These are phyloP conservation scores for Eurosta solidaginis DNA, from an alignment of 1,140 invertebrate genomes.

Conservation along the genomic window DNA sequence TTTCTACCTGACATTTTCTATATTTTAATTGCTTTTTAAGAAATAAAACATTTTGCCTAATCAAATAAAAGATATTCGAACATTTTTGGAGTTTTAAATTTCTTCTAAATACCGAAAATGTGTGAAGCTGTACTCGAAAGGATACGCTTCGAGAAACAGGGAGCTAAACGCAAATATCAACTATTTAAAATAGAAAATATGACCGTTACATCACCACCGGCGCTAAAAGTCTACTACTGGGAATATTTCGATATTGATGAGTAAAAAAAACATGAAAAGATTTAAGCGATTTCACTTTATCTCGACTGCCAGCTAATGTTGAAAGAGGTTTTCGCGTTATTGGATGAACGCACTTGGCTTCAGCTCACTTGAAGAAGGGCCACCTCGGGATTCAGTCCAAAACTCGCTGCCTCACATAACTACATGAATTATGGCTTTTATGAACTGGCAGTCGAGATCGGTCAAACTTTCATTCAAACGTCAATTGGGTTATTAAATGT, in stretches of 20 bases:
- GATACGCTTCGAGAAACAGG: not conserved
- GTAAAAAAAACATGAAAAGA: no score
- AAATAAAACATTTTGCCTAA: not conserved
- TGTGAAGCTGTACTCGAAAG: constrained; percentile 20
- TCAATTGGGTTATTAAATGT: no score
- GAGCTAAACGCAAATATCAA: not conserved
- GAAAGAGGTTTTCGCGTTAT: no score
- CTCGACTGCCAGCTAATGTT: no score
- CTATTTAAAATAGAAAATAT: constrained; percentile 44
- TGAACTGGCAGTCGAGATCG: no score
- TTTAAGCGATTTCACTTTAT: no score
- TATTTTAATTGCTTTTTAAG: not conserved
- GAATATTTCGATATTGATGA: constrained; percentile 49
- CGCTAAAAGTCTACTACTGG: constrained; percentile 53
- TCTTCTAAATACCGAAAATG: not conserved
- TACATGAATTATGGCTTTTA: no score
- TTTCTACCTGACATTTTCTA: not conserved
- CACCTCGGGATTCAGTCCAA: no score
- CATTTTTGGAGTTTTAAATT: not conserved
- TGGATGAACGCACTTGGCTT: no score
- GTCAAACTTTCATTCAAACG: no score
- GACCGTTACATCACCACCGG: constrained; percentile 44
- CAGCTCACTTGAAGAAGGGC: no score
- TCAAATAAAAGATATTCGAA: not conserved
- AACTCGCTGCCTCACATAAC: no score